Base-by-base conservation (phyloP, 1,140 invertebrate species). In the Calliopsis andreniformis region DNA sequence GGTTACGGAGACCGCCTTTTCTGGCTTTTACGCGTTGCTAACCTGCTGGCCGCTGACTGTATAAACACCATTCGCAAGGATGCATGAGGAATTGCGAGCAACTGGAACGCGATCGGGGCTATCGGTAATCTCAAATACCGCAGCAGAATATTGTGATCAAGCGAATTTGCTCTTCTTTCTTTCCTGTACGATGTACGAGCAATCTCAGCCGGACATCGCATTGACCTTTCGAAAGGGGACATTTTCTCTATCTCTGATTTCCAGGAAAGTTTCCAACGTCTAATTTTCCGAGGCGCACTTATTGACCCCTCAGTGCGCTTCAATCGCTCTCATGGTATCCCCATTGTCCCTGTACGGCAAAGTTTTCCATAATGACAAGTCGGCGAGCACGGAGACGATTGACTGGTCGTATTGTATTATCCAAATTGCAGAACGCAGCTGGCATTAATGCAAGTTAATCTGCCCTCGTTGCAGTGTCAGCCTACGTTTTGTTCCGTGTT, bases 331-430 rank as follows among this genome's bases (percentile, higher is more conserved):
- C 59, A 68, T 72, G 32, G 72, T 20, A 16, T 25, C 61, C 53
- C 61, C 42, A 82, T 82, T 82, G 79, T 82, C 61, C 58, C 12
- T 68, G 42, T 10, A 35, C 43, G 55, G n/a, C 16, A 35, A 53
- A 28, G 25, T 79, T 84, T 84, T 84, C 75, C 78, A 79, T 85
- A 86, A 86, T 81, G 55, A 83, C 80, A 79, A 72, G 72, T 39
- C 85, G 82, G 80, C 77, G 20, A 39, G 23, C 32, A 56, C 55
- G 39, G 42, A 68, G 43, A 77, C 25, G 12, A 25, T 59, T 28
- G 42, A 28, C 39, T 3, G n/a, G n/a, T n/a, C n/a, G 14, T 14
- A 14, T 6, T 20, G 69, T 32, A 77, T 80, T 72, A 69, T 70
- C 51, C 56, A 79, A 79, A 83, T 84, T 42, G 64, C 63, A 51